These are phyloP conservation scores for Morone saxatilis DNA, from an alignment of 2,113 vertebrate genomes.

Conservation along the genomic window DNA sequence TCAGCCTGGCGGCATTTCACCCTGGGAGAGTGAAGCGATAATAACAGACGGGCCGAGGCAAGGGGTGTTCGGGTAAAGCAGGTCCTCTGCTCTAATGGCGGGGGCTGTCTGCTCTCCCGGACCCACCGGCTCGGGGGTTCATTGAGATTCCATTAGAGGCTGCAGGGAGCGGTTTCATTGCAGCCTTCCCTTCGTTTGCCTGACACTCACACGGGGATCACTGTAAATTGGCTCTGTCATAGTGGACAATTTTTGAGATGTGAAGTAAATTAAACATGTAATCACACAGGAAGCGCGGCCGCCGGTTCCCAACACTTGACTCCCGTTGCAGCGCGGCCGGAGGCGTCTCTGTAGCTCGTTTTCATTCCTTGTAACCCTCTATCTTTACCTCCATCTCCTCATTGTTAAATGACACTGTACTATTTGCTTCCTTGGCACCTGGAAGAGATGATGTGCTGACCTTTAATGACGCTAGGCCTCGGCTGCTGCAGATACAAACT, in stretches of 20 bases:
- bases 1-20: constrained; percentile 57
- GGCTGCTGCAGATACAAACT: constrained; percentile 8
- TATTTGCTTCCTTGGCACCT: constrained; percentile 44
- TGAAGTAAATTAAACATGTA: constrained; percentile 86
- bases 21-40: constrained; percentile 77
- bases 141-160: constrained; percentile 85
- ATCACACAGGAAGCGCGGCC: constrained; percentile 76
- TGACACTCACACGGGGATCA: constrained; percentile 81
- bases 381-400: constrained; percentile 52
- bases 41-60: constrained; percentile 74
- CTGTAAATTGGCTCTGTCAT: constrained; percentile 86
- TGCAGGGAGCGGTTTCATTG: constrained; percentile 60
- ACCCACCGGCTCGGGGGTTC: constrained; percentile 73
- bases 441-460: constrained; percentile 34
- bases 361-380: constrained; percentile 51
- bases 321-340: constrained; percentile 24
- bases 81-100: constrained; percentile 73
- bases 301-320: constrained; percentile 59
- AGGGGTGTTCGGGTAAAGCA: constrained; percentile 74
- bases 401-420: constrained; percentile 55
- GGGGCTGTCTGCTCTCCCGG: constrained; percentile 72
- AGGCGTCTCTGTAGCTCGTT: constrained; percentile 59
- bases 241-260: constrained; percentile 79
- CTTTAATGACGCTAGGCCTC: constrained; percentile 27
- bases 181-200: constrained; percentile 68